phyloP scores from a whole-genome alignment of 2,797 vertebrate species.

The Siniperca obscura region DNA sequence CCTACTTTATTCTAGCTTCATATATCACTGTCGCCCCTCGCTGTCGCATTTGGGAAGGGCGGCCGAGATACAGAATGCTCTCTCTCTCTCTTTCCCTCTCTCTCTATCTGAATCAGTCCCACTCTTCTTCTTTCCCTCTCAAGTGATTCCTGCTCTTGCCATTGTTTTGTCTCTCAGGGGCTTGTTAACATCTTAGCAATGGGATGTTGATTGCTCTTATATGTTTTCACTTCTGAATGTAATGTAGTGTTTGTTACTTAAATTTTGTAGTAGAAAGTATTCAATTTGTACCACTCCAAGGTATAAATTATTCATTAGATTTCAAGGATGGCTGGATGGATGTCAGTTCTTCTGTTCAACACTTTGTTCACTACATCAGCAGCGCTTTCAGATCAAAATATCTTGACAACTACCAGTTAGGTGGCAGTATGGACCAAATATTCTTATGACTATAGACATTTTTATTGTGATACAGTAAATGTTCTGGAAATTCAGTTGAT shows the following conservation, averaged over 20 bases:
- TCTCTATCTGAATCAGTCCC: slow-evolving; percentile 23
- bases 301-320: slow-evolving; percentile 27
- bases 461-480: background rate
- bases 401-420: background rate
- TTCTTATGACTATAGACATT: background rate
- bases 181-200: slow-evolving; percentile 48
- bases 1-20: slow-evolving; percentile 69
- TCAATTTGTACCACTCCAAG: slow-evolving; percentile 11
- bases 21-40: slow-evolving; percentile 63
- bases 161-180: slow-evolving; percentile 38
- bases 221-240: slow-evolving; percentile 9
- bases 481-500: background rate
- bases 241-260: background rate
- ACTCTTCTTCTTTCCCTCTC: background rate
- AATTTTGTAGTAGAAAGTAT: slow-evolving; percentile 12
- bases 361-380: background rate
- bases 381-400: background rate
- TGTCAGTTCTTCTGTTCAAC: background rate
- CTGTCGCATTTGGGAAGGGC: slow-evolving; percentile 24
- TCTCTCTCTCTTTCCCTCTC: slow-evolving; percentile 1
- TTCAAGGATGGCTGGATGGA: slow-evolving; percentile 6
- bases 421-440: background rate
- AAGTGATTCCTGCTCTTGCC: slow-evolving; percentile 37
- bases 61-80: slow-evolving; percentile 27
- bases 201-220: slow-evolving; percentile 8